These are phyloP conservation scores for Microcebus ravelobensis DNA, from an alignment of 2,113 vertebrate genomes.

Conservation along the genomic window DNA sequence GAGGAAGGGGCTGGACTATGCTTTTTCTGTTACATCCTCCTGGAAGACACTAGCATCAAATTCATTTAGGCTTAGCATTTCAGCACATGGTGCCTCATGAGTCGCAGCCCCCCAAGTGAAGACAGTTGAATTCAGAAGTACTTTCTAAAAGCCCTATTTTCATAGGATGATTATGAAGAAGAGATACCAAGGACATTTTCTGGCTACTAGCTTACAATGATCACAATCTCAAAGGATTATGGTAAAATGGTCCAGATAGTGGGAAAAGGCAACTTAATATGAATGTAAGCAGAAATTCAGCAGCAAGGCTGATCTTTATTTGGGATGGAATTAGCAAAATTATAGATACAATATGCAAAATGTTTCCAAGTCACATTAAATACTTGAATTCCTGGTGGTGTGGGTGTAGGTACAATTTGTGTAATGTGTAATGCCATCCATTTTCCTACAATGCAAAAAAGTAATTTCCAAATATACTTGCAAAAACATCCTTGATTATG, in stretches of 20 bases:
- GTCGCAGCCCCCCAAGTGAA: not conserved
- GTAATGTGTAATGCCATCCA: not conserved
- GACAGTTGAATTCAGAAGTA: not conserved
- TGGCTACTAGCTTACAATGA: not conserved
- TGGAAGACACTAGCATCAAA: not conserved
- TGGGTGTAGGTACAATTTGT: not conserved
- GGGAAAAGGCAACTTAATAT: not conserved
- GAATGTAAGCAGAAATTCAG: not conserved
- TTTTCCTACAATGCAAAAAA: slow-evolving; percentile 44
- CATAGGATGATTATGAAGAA: not conserved
- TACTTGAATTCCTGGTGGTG: slow-evolving; percentile 1
- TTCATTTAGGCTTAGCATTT: slow-evolving; percentile 17
- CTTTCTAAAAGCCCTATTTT: not conserved
- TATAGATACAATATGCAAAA: slow-evolving; percentile 24
- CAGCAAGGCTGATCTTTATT: not conserved
- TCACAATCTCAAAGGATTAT: slow-evolving; percentile 2
- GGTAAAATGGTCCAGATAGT: not conserved
- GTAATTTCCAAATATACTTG: slow-evolving; percentile 37
- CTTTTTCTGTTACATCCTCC: not conserved
- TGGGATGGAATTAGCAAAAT: slow-evolving; percentile 20
- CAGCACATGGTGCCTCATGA: not conserved
- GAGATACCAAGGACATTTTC: not conserved
- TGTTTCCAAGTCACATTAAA: slow-evolving; percentile 51
- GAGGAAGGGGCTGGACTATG: not conserved
- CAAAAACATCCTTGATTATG: slow-evolving; percentile 29